These are phyloP conservation scores for Gambusia yucatana DNA, from an alignment of 2,797 vertebrate species.

Conservation along the genomic window DNA sequence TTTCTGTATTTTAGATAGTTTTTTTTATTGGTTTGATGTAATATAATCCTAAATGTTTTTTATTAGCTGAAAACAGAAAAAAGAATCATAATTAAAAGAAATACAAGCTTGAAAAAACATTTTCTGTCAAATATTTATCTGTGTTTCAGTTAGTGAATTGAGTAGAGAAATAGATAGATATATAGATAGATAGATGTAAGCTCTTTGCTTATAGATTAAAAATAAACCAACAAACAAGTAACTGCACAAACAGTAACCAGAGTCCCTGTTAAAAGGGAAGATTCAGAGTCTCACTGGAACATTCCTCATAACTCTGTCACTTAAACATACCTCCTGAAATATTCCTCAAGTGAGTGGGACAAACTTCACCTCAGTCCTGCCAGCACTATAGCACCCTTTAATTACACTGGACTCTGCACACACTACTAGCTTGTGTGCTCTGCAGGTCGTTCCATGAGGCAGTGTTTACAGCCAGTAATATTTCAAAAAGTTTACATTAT, in stretches of 20 bases:
- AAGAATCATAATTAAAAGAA: background rate
- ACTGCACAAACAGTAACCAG: slow-evolving; percentile 56
- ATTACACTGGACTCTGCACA: slow-evolving; percentile 77
- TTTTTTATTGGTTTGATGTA: no score
- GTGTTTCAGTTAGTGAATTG: background rate
- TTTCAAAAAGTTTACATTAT: slow-evolving; percentile 81
- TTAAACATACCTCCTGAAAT: slow-evolving; percentile 82
- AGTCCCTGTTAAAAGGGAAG: slow-evolving; percentile 77
- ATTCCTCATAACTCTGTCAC: slow-evolving; percentile 84
- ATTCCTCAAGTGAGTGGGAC: slow-evolving; percentile 81
- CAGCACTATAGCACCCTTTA: slow-evolving; percentile 84
- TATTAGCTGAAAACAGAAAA: background rate
- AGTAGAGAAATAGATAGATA: background rate
- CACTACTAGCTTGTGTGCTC: slow-evolving; percentile 81
- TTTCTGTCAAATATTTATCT: background rate
- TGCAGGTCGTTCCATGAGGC: slow-evolving; percentile 71
- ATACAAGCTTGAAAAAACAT: background rate
- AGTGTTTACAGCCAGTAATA: slow-evolving; percentile 79
- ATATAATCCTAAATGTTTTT: no score
- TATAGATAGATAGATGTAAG: background rate
- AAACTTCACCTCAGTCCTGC: slow-evolving; percentile 84
- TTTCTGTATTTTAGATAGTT: no score
- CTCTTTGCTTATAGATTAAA: slow-evolving; percentile 58
- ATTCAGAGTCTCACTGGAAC: slow-evolving; percentile 82
- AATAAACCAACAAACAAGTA: slow-evolving; percentile 68